These are phyloP conservation scores for Oryzias celebensis DNA, from an alignment of 2,113 vertebrate species.

Conservation along the genomic window DNA sequence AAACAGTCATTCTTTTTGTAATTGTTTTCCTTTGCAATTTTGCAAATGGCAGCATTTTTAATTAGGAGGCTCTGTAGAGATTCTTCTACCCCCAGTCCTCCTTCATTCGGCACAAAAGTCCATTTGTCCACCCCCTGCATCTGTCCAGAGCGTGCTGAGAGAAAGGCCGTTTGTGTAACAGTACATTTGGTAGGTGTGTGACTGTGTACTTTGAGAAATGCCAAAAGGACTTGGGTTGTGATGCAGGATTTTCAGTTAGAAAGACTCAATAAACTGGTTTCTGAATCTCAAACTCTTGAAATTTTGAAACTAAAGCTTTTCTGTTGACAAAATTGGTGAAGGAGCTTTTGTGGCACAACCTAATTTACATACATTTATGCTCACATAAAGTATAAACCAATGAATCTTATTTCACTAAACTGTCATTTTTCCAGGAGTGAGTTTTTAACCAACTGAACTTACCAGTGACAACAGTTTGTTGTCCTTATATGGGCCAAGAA, in stretches of 20 bases:
- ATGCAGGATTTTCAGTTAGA: too few species aligned
- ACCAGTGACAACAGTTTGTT: background rate
- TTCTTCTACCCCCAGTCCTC: slow-evolving; percentile 20
- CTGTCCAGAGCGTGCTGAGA: slow-evolving; percentile 18
- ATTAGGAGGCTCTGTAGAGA: slow-evolving; percentile 3
- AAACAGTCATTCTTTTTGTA: background rate
- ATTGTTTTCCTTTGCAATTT: background rate
- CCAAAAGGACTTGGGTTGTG: slow-evolving; percentile 12
- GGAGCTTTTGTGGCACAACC: background rate
- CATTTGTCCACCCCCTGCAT: slow-evolving; percentile 28
- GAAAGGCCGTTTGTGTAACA: slow-evolving; percentile 19
- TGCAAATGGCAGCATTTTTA: slow-evolving; percentile 16
- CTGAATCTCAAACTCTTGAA: too few species aligned
- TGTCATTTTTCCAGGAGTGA: too few species aligned
- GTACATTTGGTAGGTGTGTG: slow-evolving; percentile 38
- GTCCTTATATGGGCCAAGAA: slow-evolving; percentile 1
- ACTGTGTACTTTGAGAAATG: slow-evolving; percentile 19
- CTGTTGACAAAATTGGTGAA: too few species aligned
- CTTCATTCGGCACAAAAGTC: slow-evolving; percentile 6
- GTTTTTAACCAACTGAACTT: background rate
- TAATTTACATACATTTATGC: slow-evolving; percentile 3
- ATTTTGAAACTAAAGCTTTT: too few species aligned
- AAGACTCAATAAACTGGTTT: too few species aligned
- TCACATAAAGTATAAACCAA: slow-evolving; percentile 1
- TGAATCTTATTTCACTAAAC: background rate